Evolutionary conservation across 2,797 vertebrate genomes (phyloP).

Genomic region (Heterohyrax brucei): DNA sequence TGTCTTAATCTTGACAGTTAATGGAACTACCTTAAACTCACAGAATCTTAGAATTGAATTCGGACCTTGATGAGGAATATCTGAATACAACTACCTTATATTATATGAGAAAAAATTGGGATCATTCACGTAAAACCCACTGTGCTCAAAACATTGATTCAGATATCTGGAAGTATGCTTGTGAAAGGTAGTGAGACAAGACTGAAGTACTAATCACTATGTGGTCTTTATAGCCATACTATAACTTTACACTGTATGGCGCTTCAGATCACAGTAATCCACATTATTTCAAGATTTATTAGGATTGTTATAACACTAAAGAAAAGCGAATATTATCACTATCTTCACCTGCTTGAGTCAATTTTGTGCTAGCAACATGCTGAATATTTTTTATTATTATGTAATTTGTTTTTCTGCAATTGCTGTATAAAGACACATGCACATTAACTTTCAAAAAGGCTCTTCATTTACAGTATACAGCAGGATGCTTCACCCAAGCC

Average conservation of each 20-base stretch:
- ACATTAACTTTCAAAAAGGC: not conserved
- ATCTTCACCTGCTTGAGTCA: not conserved
- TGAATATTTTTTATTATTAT: not conserved
- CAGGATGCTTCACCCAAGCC: not conserved
- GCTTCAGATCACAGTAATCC: not conserved
- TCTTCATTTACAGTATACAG: not conserved
- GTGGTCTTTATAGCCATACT: not conserved
- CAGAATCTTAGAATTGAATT: not conserved
- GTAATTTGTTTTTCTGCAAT: not conserved
- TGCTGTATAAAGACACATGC: not conserved
- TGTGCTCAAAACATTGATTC: not conserved
- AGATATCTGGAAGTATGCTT: not conserved
- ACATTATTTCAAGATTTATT: not conserved
- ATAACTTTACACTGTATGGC: not conserved
- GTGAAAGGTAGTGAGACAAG: not conserved
- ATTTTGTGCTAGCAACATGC: not conserved
- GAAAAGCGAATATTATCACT: not conserved
- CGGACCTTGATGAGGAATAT: not conserved
- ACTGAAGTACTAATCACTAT: not conserved
- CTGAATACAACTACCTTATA: not conserved
- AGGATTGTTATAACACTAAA: not conserved
- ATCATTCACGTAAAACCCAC: not conserved
- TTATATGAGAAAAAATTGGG: not conserved
- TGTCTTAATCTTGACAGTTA: not conserved
- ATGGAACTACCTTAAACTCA: not conserved